Evolutionary conservation across 2,888 invertebrate genomes (phyloP), one percentile per base, ranked within the genome.

Genomic region (Ectemnius cavifrons): DNA sequence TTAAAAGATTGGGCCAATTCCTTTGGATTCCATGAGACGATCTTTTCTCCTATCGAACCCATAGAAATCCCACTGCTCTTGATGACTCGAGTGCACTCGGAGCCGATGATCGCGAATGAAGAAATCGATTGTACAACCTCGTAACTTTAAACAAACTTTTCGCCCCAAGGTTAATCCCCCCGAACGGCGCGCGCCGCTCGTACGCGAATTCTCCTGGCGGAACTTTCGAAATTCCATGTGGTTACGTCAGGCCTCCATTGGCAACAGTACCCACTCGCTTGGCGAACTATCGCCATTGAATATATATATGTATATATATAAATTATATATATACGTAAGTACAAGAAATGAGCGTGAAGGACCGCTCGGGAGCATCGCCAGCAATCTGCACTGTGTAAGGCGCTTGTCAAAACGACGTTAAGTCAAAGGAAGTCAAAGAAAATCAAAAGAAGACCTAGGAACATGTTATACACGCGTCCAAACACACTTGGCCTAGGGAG

Each of bases 181-280:
- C 37, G 37, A 11, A 0, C 8, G 37, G 37, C 37, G 37, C 37
- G 37, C 37, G 65, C 73, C 73, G 63, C 72, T 65, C 52, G 52
- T 52, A 16, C 67, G 73, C 67, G 63, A 79, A 78, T 79, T 76
- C 76, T 61, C 59, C 70, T 71, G 71, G 16, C 69, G 37, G 72
- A 74, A 82, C 79, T 82, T 81, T 82, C 81, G 69, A 81, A 82
- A 81, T 81, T 82, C 73, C 69, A 69, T 18, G 4, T 11, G 58
- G 47, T 81, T 81, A 67, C 79, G 66, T 79, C 82, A 82, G 52
- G 52, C 27, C 37, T 49, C 37, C 37, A 37, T 37, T 37, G 37
- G 37, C 37, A 37, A 37, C 37, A 37, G 37, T 37, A 37, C 37
- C 37, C 37, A 37, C 37, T 37, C 49, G 28, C 49, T 58, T 61